phyloP scores from a whole-genome alignment of 1,140 invertebrate genomes.

The Tribolium madens region DNA sequence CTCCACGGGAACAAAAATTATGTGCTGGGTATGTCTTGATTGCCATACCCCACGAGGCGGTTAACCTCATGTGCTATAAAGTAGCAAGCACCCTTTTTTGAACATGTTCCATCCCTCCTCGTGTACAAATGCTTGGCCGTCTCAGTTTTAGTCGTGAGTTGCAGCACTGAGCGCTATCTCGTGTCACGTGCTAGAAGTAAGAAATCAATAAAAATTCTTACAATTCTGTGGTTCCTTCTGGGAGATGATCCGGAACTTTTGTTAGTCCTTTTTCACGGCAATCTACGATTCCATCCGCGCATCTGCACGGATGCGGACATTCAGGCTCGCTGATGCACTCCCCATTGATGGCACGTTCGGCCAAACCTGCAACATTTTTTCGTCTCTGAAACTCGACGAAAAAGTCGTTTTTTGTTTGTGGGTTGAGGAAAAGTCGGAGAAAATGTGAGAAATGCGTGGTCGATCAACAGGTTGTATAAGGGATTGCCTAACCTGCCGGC shows the following conservation, averaged over 20 bases:
- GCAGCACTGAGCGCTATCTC: neutral
- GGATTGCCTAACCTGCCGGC: constrained; percentile 7
- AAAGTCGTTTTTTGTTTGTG: neutral
- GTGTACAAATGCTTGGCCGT: neutral
- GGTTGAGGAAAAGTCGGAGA: too few species aligned
- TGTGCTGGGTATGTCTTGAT: constrained; percentile 79
- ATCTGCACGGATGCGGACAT: constrained; percentile 93
- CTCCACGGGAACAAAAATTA: constrained; percentile 71
- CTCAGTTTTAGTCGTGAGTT: neutral
- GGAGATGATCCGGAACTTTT: constrained; percentile 89
- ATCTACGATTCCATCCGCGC: constrained; percentile 94
- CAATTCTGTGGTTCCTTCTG: constrained; percentile 94
- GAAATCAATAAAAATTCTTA: constrained; percentile 70
- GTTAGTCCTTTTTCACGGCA: constrained; percentile 93
- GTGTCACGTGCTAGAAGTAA: neutral
- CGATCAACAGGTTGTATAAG: constrained; percentile 37
- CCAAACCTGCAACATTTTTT: constrained; percentile 66
- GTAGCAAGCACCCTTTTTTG: constrained; percentile 75
- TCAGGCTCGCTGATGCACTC: constrained; percentile 87
- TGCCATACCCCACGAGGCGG: constrained; percentile 72
- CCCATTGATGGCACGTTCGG: constrained; percentile 72
- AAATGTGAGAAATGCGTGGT: neutral
- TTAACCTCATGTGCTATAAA: constrained; percentile 68
- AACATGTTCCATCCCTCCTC: neutral
- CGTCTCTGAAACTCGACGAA: neutral